Evolutionary conservation across 2,888 invertebrate species (phyloP).

Genomic region (Thera britannica): DNA sequence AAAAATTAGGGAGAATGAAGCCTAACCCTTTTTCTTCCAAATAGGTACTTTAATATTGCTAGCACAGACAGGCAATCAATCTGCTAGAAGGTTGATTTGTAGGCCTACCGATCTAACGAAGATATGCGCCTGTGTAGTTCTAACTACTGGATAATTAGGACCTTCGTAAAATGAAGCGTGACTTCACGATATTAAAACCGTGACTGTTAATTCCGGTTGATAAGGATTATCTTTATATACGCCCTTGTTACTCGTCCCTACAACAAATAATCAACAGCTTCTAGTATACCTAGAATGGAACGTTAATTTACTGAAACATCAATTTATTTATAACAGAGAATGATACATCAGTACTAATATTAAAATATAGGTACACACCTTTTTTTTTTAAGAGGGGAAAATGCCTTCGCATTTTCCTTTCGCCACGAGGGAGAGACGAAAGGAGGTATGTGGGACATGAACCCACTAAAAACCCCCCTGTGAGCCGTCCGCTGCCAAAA

Average conservation of each 20-base stretch:
- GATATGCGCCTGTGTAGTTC: constrained; percentile 14
- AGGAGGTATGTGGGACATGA: no score
- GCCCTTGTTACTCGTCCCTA: neutral
- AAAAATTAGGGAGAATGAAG: neutral
- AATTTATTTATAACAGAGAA: no score
- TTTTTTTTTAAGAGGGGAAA: no score
- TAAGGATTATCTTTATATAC: neutral
- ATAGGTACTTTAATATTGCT: constrained; percentile 16
- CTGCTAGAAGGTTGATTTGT: constrained; percentile 32
- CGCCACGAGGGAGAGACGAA: no score
- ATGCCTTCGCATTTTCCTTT: no score
- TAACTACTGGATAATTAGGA: constrained; percentile 23
- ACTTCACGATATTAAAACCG: neutral
- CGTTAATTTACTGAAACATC: no score
- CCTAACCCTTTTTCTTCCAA: neutral
- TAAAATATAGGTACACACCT: no score
- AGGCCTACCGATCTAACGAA: constrained; percentile 3
- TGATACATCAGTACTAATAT: no score
- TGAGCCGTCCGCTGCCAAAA: no score
- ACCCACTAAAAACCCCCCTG: no score
- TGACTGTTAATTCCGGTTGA: neutral
- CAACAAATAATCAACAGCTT: neutral
- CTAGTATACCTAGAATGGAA: neutral
- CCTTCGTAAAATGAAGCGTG: constrained; percentile 6
- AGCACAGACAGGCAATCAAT: constrained; percentile 33